Evolutionary conservation across 2,888 invertebrate genomes (phyloP).

Genomic region (Rhagonycha lutea): DNA sequence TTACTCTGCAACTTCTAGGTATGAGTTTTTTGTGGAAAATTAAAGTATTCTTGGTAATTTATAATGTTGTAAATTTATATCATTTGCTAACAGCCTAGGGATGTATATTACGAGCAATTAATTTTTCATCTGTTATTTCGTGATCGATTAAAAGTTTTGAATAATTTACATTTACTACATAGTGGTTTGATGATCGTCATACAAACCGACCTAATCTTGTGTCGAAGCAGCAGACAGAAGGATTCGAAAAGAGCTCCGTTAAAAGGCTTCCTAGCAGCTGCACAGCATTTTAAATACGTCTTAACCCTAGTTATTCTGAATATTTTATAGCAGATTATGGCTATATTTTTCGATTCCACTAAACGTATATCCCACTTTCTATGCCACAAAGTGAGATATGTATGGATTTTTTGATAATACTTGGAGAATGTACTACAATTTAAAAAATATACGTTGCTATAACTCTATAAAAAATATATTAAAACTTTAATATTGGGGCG

Average conservation of each 20-base stretch:
- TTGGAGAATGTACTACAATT: conserved; percentile 12
- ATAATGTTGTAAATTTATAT: not conserved
- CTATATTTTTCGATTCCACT: conserved; percentile 24
- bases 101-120: not conserved
- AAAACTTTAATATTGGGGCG: not conserved
- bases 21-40: not conserved
- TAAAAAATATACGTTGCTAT: not conserved
- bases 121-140: not conserved
- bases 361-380: conserved; percentile 18
- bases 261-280: conserved; percentile 30
- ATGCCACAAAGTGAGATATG: conserved; percentile 24
- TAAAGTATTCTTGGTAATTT: not conserved
- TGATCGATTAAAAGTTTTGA: not conserved
- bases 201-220: conserved; percentile 25
- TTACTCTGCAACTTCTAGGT: not conserved
- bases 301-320: conserved; percentile 31
- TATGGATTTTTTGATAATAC: conserved; percentile 21
- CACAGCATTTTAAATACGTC: conserved; percentile 32
- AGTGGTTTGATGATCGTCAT: conserved; percentile 12
- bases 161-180: not conserved
- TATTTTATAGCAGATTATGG: conserved; percentile 30
- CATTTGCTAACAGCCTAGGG: not conserved
- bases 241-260: conserved; percentile 29
- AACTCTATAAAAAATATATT: not conserved
- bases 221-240: conserved; percentile 24